These are phyloP conservation scores for Acanthopleura granulata DNA, from an alignment of 2,888 invertebrate species.

Conservation along the genomic window DNA sequence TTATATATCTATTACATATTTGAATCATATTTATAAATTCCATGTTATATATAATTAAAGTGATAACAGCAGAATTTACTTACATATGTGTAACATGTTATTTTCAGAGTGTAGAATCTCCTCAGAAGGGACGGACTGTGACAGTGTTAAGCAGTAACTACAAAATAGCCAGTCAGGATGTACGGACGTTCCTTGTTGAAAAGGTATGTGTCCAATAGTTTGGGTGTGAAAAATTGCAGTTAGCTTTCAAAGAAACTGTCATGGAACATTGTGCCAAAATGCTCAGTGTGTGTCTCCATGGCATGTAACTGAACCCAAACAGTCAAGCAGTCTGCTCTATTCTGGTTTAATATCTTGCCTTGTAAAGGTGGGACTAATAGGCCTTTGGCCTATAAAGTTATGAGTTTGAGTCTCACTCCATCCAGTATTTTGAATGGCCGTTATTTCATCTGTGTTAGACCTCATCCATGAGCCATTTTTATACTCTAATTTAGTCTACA, in stretches of 20 bases:
- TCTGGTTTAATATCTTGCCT: not conserved
- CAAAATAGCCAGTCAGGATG: constrained; percentile 13
- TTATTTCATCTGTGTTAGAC: no score
- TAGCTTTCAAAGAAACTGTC: no score
- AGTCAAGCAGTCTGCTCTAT: not conserved
- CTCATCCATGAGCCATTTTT: no score
- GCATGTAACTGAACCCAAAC: not conserved
- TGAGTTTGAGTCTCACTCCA: no score
- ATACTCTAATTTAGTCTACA: no score
- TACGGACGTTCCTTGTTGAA: constrained; percentile 1
- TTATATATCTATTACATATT: not conserved
- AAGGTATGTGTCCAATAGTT: not conserved
- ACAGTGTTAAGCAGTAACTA: constrained; percentile 5
- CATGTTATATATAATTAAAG: no score
- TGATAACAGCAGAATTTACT: not conserved
- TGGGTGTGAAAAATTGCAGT: no score
- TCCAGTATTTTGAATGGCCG: no score
- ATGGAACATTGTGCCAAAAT: no score
- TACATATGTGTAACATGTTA: not conserved
- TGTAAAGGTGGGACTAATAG: not conserved
- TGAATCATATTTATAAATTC: not conserved
- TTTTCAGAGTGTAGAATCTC: not conserved
- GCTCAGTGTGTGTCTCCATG: no score
- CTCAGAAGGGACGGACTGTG: not conserved
- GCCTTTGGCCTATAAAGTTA: no score